A percentile compares a stretch with the other conserved stretches of the same genome.
These are phyloP conservation scores for Phymorhynchus buccinoides DNA, from an alignment of 1,140 invertebrate genomes.

Conservation along the genomic window DNA sequence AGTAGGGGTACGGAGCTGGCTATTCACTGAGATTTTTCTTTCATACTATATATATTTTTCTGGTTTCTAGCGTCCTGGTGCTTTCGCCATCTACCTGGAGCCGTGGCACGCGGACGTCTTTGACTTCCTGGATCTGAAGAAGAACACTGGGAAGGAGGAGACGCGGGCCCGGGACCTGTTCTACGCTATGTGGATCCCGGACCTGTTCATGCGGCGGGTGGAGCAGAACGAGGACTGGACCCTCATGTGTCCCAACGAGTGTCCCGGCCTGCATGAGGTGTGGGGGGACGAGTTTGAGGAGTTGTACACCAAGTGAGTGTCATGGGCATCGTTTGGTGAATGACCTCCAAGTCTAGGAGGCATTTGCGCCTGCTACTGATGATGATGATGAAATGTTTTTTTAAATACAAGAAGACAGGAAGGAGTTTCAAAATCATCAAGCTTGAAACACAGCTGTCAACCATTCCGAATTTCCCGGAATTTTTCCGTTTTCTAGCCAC, in stretches of 20 bases:
- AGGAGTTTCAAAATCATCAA: no score
- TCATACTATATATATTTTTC: no score
- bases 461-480: no score
- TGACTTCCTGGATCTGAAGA: slow-evolving; percentile 94
- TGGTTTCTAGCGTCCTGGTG: slow-evolving; percentile 86
- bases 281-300: slow-evolving; percentile 97
- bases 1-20: no score
- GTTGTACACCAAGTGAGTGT: slow-evolving; percentile 83
- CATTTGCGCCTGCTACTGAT: no score
- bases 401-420: no score
- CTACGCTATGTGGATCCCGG: slow-evolving; percentile 98
- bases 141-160: slow-evolving; percentile 81
- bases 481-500: no score
- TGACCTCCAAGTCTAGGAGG: no score
- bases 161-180: slow-evolving; percentile 92
- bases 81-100: slow-evolving; percentile 98
- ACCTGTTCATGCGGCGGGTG: slow-evolving; percentile 98
- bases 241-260: slow-evolving; percentile 96
- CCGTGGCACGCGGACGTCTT: slow-evolving; percentile 99
- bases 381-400: no score
- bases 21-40: no score
- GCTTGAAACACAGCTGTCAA: no score
- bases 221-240: slow-evolving; percentile 91
- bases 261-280: slow-evolving; percentile 89
- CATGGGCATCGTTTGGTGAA: no score